Evolutionary conservation across 1,140 invertebrate species (phyloP).

Genomic region (Pseudomyrmex pallidus): DNA sequence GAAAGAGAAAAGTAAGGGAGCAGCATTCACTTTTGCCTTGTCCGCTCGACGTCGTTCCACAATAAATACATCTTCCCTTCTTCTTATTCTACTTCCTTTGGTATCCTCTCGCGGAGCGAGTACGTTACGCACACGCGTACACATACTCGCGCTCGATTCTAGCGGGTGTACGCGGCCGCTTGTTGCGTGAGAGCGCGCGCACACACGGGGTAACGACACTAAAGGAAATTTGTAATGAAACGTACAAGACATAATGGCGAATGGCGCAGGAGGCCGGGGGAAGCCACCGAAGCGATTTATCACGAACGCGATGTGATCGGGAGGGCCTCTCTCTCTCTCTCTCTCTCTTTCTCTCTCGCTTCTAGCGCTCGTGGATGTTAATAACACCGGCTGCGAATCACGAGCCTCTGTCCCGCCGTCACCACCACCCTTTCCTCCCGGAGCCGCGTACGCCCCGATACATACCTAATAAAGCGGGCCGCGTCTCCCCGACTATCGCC

Average conservation of each 20-base stretch:
- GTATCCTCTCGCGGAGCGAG: conserved; percentile 19
- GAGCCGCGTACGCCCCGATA: conserved; percentile 67
- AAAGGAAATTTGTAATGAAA: conserved; percentile 83
- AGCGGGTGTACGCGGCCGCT: conserved; percentile 4
- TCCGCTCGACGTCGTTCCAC: conserved; percentile 67
- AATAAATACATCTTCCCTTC: conserved; percentile 69
- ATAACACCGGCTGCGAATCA: conserved; percentile 79
- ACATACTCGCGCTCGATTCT: conserved; percentile 31
- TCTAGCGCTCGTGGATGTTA: conserved; percentile 80
- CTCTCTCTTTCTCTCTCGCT: conserved; percentile 70
- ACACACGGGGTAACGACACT: conserved; percentile 72
- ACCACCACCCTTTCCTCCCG: conserved; percentile 56
- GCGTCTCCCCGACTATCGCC: conserved; percentile 70
- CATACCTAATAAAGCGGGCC: conserved; percentile 83
- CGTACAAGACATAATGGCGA: conserved; percentile 81
- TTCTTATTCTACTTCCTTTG: conserved; percentile 64
- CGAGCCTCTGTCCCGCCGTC: conserved; percentile 68
- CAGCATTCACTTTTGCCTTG: conserved; percentile 69
- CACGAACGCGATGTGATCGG: conserved; percentile 84
- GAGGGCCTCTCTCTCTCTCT: neutral
- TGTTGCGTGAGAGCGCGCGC: conserved; percentile 26
- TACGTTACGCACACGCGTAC: neutral
- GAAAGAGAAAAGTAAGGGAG: neutral
- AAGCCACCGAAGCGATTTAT: conserved; percentile 83
- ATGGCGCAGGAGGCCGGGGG: conserved; percentile 71